phyloP scores from a whole-genome alignment of 30 jellyfish, hydroid and myxozoan genomes.

The Sanderia malayensis region DNA sequence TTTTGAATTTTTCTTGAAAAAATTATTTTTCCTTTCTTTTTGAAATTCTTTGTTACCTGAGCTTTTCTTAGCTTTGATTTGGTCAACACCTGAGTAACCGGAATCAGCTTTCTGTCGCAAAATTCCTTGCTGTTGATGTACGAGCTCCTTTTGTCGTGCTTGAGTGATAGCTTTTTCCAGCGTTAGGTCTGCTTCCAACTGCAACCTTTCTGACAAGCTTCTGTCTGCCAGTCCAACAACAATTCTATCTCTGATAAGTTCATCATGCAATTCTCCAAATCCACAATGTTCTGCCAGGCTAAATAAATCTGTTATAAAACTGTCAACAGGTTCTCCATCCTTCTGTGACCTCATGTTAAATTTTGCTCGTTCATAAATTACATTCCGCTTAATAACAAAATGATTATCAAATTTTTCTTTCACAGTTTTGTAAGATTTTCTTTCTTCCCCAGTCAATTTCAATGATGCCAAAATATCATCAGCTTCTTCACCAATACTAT shows the following conservation, averaged over 20 bases:
- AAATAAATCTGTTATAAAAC: constrained; percentile 28
- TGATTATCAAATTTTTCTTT: constrained; percentile 12
- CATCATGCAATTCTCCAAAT: constrained; percentile 25
- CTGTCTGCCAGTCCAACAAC: constrained; percentile 50
- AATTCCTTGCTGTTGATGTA: constrained; percentile 19
- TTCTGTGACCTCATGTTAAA: constrained; percentile 20
- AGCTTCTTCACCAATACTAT: constrained; percentile 1
- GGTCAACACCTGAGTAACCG: background rate
- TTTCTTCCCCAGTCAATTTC: constrained; percentile 8
- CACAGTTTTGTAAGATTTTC: constrained; percentile 8
- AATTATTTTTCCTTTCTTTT: background rate
- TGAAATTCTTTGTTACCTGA: background rate
- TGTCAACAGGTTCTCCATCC: constrained; percentile 33
- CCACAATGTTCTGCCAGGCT: constrained; percentile 31
- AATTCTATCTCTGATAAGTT: constrained; percentile 26
- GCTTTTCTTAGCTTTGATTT: background rate
- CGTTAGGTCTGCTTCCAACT: constrained; percentile 34
- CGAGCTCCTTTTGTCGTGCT: constrained; percentile 37
- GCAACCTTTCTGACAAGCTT: constrained; percentile 25
- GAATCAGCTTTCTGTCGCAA: constrained; percentile 4
- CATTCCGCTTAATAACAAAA: constrained; percentile 22
- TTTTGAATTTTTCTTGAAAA: background rate
- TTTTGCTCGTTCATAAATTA: constrained; percentile 20
- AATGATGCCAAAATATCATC: constrained; percentile 15
- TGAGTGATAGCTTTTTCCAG: constrained; percentile 30